These are phyloP conservation scores for Polydrusus pterygomalis DNA, from an alignment of 2,888 invertebrate species.

Conservation along the genomic window DNA sequence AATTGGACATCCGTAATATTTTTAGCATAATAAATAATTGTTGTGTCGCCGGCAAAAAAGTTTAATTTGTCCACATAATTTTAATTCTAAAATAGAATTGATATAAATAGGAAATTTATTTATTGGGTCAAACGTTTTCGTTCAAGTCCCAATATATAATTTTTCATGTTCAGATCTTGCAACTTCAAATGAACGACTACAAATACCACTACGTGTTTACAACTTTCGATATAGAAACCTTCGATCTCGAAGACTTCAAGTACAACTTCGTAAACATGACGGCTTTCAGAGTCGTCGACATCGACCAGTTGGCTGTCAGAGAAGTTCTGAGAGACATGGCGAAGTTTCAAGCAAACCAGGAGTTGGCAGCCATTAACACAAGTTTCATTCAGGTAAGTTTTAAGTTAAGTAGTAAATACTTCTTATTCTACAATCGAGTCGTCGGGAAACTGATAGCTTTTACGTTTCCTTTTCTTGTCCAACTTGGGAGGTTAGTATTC, in stretches of 20 bases:
- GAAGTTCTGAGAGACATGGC: slow-evolving; percentile 83
- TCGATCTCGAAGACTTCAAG: slow-evolving; percentile 82
- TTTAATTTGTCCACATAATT: too few relatives aligned
- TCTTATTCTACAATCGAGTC: too few relatives aligned
- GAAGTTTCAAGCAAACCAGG: slow-evolving; percentile 74
- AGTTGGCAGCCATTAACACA: slow-evolving; percentile 64
- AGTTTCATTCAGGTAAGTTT: slow-evolving; percentile 68
- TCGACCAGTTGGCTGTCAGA: slow-evolving; percentile 79
- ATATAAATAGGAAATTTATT: too few relatives aligned
- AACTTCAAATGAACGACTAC: slow-evolving; percentile 89
- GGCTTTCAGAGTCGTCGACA: slow-evolving; percentile 83
- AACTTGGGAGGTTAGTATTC: too few relatives aligned
- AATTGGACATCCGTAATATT: too few relatives aligned
- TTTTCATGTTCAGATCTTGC: slow-evolving; percentile 77
- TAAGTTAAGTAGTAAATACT: background rate
- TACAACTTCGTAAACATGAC: slow-evolving; percentile 87
- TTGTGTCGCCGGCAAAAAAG: too few relatives aligned
- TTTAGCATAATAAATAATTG: too few relatives aligned
- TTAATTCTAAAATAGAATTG: too few relatives aligned
- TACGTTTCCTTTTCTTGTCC: too few relatives aligned
- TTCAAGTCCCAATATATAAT: too few relatives aligned
- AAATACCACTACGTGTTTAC: slow-evolving; percentile 90
- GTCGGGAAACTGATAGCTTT: background rate
- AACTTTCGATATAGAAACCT: slow-evolving; percentile 80
- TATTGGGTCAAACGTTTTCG: too few relatives aligned